Conservation (phyloP, 2,113 vertebrate genomes). For the Labeo rohita region DNA sequence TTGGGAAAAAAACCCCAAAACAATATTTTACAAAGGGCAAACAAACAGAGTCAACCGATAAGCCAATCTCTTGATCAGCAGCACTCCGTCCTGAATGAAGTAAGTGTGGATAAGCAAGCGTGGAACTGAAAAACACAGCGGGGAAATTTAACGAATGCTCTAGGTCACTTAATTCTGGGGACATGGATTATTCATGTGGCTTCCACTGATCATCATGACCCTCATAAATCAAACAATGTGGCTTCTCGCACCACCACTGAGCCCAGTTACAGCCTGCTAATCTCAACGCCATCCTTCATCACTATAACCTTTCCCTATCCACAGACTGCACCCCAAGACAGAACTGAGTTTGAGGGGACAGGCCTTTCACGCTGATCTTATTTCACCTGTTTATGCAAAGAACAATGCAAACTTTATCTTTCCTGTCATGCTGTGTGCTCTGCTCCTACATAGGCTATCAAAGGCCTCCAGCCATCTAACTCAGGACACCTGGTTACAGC, state of each 20-base stretch:
- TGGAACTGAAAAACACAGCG: conserved; percentile 51
- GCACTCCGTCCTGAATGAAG: conserved; percentile 31
- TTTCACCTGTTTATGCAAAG: conserved; percentile 37
- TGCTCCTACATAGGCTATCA: conserved; percentile 10
- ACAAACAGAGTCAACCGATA: conserved; percentile 27
- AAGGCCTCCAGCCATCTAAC: conserved; percentile 2
- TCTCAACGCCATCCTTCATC: conserved; percentile 79
- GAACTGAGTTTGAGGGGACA: conserved; percentile 58
- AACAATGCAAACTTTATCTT: conserved; percentile 9
- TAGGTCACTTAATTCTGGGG: conserved; percentile 76
- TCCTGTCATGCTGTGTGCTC: conserved; percentile 24
- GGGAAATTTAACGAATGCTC: conserved; percentile 70
- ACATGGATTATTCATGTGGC: conserved; percentile 81
- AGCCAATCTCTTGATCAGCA: conserved; percentile 24
- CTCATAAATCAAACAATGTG: conserved; percentile 79
- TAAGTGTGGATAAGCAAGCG: conserved; percentile 32
- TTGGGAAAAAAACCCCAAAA: background rate
- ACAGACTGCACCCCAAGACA: conserved; percentile 66
- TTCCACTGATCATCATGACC: conserved; percentile 74
- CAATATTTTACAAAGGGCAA: conserved; percentile 16
- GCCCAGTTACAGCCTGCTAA: conserved; percentile 74
- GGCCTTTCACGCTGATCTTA: conserved; percentile 48
- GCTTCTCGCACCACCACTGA: conserved; percentile 63
- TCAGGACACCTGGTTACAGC: conserved; percentile 2
- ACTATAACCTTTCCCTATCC: conserved; percentile 78